A percentile compares a stretch with the other conserved stretches of the same genome.
Evolutionary conservation across 2,797 vertebrate genomes (phyloP).

Genomic region (Xiphorhynchus erythropygius): DNA sequence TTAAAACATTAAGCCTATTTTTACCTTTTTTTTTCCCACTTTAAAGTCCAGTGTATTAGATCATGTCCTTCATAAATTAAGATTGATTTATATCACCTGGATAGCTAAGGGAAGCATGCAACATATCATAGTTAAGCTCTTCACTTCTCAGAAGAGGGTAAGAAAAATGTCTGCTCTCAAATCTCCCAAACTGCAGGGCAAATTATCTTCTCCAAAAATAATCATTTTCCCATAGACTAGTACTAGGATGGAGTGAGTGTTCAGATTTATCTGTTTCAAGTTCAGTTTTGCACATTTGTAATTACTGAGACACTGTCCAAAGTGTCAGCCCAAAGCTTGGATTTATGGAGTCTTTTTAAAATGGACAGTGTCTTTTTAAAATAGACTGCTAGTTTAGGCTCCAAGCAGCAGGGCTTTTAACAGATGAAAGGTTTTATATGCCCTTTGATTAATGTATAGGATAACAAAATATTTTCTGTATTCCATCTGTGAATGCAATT

Average conservation of each 20-base stretch:
- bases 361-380: neutral
- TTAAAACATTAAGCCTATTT: neutral
- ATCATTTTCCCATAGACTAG: conserved; percentile 1
- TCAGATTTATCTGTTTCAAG: conserved; percentile 23
- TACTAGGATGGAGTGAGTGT: neutral
- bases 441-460: neutral
- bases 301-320: conserved; percentile 8
- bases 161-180: neutral
- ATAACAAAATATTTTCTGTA: neutral
- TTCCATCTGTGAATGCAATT: neutral
- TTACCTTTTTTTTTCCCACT: neutral
- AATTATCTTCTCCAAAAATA: conserved; percentile 18
- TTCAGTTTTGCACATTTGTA: conserved; percentile 8
- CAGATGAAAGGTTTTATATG: neutral
- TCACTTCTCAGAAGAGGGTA: neutral
- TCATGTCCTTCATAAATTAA: conserved; percentile 6
- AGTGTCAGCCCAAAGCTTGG: conserved; percentile 1
- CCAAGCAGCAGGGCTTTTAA: neutral
- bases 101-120: neutral
- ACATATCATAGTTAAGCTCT: neutral
- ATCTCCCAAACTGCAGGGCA: neutral
- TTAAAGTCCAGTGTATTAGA: neutral
- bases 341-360: conserved; percentile 5
- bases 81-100: neutral
- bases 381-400: neutral